Conservation (phyloP, 1,140 invertebrate genomes). For the Calycopis cecrops region DNA sequence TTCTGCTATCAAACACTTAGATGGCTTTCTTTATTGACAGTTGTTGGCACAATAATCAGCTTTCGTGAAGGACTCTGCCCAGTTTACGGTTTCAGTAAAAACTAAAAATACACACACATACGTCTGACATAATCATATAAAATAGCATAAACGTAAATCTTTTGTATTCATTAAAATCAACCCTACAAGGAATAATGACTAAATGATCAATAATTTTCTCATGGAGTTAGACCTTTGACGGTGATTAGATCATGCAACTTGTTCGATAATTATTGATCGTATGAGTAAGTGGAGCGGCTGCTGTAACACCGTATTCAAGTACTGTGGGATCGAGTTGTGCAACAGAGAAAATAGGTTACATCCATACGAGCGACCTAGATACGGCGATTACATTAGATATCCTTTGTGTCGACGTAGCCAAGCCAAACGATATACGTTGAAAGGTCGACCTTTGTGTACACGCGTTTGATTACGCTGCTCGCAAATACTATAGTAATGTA, state of each 20-base stretch:
- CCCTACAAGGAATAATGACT: background rate
- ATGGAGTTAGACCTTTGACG: constrained; percentile 1
- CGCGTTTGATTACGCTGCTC: background rate
- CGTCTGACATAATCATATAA: no score
- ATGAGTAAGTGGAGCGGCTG: constrained; percentile 32
- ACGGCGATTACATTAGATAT: constrained; percentile 40
- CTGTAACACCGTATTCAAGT: constrained; percentile 44
- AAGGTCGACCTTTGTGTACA: constrained; percentile 13
- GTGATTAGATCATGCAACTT: constrained; percentile 18
- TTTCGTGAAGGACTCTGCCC: no score
- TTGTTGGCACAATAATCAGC: no score
- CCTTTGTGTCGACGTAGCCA: constrained; percentile 41
- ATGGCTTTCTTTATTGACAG: no score
- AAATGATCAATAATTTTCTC: constrained; percentile 1
- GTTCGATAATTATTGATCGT: constrained; percentile 31
- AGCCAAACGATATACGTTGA: constrained; percentile 18
- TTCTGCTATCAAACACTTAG: no score
- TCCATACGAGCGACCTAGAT: constrained; percentile 51
- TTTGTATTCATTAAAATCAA: background rate
- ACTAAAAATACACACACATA: no score
- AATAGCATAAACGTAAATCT: background rate
- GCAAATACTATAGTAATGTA: constrained; percentile 2
- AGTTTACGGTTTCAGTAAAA: no score
- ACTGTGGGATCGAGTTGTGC: constrained; percentile 48
- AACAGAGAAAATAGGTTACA: constrained; percentile 61